Evolutionary conservation across 2,888 invertebrate species (phyloP), one percentile per base, ranked within the genome.

Genomic region (Caenorhabditis macrosperma): DNA sequence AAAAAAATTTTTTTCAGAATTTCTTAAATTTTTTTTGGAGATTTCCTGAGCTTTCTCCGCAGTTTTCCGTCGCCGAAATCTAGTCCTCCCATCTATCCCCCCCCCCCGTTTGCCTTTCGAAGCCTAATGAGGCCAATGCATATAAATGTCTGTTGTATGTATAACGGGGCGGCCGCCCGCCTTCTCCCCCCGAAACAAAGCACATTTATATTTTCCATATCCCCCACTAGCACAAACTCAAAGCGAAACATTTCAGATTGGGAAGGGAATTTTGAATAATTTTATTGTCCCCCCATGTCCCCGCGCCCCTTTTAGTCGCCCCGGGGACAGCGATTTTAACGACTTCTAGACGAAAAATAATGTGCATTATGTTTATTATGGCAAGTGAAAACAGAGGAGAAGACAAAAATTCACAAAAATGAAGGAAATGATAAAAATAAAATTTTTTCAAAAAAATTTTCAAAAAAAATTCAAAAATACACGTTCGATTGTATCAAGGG

Each of bases 81-180:
- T 41, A 26, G 24, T 30, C 4, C 35, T 30, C 44, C 57, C 55
- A 30, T 48, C 57, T 28, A 5, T 22, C 6, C 30, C n/a, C 20
- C 20, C 54, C 22, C 17, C 24, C 15, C 44, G n/a, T n/a, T n/a
- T n/a, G n/a, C n/a, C n/a, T n/a, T n/a, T 17, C 28, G 44, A 35
- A 71, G 44, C 74, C 74, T 74, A 74, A 74, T 74, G 74, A 74
- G 74, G 74, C 74, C 74, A 74, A 74, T 74, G 74, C 74, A 74
- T 74, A 74, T 59, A 57, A 71, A 61, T 72, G 60, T 30, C 24
- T 7, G 38, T 33, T 33, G 33, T 33, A 33, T 17, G 44, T 44
- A 44, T 44, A 44, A 44, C 44, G 44, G 44, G n/a, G n/a, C n/a
- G n/a, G n/a, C n/a, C n/a, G n/a, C n/a, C n/a, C n/a, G n/a, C n/a